Base-by-base conservation (phyloP, 2,113 vertebrate species). In the Pluvialis apricaria region DNA sequence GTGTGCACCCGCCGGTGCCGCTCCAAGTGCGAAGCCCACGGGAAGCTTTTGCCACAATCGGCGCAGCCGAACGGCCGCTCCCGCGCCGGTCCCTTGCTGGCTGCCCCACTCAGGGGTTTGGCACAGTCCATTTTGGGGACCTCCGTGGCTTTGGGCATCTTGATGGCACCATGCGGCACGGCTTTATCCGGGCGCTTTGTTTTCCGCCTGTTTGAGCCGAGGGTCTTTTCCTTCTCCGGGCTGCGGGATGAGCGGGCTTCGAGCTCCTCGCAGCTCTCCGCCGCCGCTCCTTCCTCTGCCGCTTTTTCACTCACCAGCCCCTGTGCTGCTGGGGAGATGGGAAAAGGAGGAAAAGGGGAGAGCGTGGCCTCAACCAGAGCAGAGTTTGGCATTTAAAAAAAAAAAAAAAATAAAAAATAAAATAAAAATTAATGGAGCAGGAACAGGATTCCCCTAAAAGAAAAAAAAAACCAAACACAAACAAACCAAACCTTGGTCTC, bases 31-130 rank as follows among this genome's bases (percentile, higher is more conserved):
- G 97, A 96, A 0, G 92, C 92, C 94, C 97, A 96, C 0, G 86
- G 90, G 86, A 97, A 97, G 70, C 83, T 71, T 18, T 97, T 97
- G 9, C 97, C 96, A 0, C 97, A 97, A 6, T 96, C 97, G 0
- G 57, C 0, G 6, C 97, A 97, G 69, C 76, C 3, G 1, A 94
- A 97, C 0, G 97, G 97, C 1, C 95, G 86, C 10, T 82, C 83
- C 17, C 93, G 49, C 9, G 36, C 19, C 0, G 84, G 4, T 8
- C 91, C 65, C 8, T 60, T 44, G 31, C 9, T 2, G 36, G 10
- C 3, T 0, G 3, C 11, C 2, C 58, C 52, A 0, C 1, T 17
- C 3, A 28, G 13, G 14, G 45, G 11, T 34, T 88, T 91, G 32
- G 21, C 69, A 0, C 40, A 4, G 28, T 69, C 13, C 1, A 14